Conservation (phyloP, 2,888 invertebrate genomes). For the Lycophotia porphyrea region DNA sequence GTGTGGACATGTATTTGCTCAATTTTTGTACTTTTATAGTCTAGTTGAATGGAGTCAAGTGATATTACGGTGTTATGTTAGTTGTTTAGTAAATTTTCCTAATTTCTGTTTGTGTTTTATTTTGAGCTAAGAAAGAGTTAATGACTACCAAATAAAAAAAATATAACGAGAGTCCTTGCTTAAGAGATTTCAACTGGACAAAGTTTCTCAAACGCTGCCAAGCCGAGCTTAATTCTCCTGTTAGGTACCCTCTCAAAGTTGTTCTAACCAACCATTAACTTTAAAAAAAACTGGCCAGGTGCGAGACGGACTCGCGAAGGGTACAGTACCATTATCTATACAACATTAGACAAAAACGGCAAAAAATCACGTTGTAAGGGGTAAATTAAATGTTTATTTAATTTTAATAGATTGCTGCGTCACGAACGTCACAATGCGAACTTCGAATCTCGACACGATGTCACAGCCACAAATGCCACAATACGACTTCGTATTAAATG, state of each 20-base stretch:
- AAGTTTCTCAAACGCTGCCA: neutral
- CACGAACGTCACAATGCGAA: neutral
- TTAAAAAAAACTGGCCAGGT: too few relatives aligned
- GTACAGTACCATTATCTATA: too few relatives aligned
- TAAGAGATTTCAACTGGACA: neutral
- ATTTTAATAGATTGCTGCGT: neutral
- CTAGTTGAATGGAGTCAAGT: conserved; percentile 87
- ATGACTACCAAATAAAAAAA: neutral
- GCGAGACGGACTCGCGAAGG: too few relatives aligned
- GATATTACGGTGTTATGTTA: conserved; percentile 90
- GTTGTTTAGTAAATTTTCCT: conserved; percentile 84
- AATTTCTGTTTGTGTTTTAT: conserved; percentile 68
- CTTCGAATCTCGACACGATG: neutral
- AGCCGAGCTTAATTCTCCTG: too few relatives aligned
- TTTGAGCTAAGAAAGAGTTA: conserved; percentile 8
- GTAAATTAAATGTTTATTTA: too few relatives aligned
- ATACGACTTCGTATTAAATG: neutral
- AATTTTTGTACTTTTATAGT: conserved; percentile 80
- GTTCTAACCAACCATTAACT: too few relatives aligned
- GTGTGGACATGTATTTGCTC: conserved; percentile 82
- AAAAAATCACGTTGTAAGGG: too few relatives aligned
- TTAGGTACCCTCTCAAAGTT: too few relatives aligned
- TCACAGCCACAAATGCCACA: neutral
- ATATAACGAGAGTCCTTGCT: neutral
- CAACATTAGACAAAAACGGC: too few relatives aligned